Evolutionary conservation across 2,113 vertebrate species (phyloP), one percentile per base, ranked within the genome.

Genomic region (Cyanocitta stelleri): DNA sequence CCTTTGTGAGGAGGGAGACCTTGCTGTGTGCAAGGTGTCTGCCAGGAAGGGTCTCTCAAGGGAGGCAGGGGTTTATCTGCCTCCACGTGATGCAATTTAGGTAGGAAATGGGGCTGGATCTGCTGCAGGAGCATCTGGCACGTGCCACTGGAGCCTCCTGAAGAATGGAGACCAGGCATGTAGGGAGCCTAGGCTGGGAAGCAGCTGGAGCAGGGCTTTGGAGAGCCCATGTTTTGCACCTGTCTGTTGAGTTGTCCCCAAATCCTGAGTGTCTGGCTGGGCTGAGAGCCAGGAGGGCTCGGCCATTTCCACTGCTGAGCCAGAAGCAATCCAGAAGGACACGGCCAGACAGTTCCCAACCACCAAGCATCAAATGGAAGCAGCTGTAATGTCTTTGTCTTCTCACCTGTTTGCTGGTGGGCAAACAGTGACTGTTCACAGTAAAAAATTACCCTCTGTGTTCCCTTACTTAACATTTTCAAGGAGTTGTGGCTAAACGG

Each of bases 401-500:
- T 87, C 73, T 72, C 23, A 51, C 39, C 39, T 75, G 56, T 55
- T 86, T 67, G 18, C 66, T 81, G 54, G 58, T 6, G 4, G 77
- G 85, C 72, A 83, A 49, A 64, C 41, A 63, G 56, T 12, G 51
- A 54, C n/a, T 33, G 16, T 21, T 89, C 58, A 22, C 62, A 26
- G 61, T 1, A 32, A 91, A 72, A 86, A 79, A 79, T 27, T 20
- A 49, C 49, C 43, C n/a, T 72, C 78, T 61, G 20, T 61, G 67
- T 82, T 92, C 46, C 13, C 71, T 82, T 64, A 87, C 39, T 96
- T 89, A 62, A 89, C 30, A 21, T 93, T 83, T 95, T 63, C 85
- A 85, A 83, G 71, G 75, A 91, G 74, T 13, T 61, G 16, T 9
- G 2, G 66, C 89, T 93, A 55, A 94, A 63, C 15, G 27, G 73